Conservation (phyloP, 1,140 invertebrate genomes). For the Oryctes rhinoceros region DNA sequence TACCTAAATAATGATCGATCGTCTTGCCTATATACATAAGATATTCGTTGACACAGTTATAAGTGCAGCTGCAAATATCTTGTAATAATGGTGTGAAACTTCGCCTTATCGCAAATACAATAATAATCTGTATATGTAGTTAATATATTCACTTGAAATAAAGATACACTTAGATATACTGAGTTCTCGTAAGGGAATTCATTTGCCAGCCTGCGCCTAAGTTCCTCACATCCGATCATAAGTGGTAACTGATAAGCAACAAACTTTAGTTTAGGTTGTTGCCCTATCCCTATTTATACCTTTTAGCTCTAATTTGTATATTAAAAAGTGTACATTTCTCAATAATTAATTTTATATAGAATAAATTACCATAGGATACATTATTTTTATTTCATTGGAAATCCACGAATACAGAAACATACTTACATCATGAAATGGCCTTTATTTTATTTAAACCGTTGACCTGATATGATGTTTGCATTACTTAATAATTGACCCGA, state of each 20-base stretch:
- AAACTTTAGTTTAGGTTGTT: neutral
- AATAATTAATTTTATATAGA: slow-evolving; percentile 58
- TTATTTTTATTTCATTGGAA: neutral
- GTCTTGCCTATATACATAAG: slow-evolving; percentile 20
- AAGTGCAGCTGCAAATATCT: slow-evolving; percentile 12
- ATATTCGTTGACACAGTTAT: slow-evolving; percentile 6
- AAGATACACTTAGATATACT: neutral
- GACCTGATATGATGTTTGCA: too few species aligned
- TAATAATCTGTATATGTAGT: slow-evolving; percentile 5
- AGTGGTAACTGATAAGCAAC: neutral
- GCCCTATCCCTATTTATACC: slow-evolving; percentile 54
- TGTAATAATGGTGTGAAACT: neutral
- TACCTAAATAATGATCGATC: neutral
- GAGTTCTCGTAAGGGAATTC: neutral
- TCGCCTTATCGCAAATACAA: slow-evolving; percentile 12
- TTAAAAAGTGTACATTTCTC: slow-evolving; percentile 59
- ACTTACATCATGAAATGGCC: too few species aligned
- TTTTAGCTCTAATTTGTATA: slow-evolving; percentile 59
- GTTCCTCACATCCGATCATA: neutral
- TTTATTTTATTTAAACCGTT: too few species aligned
- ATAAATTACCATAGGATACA: slow-evolving; percentile 51
- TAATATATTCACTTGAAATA: slow-evolving; percentile 17
- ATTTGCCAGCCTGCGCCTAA: neutral
- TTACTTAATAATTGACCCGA: too few species aligned
- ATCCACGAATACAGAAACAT: neutral